Evolutionary conservation across 2,888 invertebrate species (phyloP).

Genomic region (Aproaerema taeniolella): DNA sequence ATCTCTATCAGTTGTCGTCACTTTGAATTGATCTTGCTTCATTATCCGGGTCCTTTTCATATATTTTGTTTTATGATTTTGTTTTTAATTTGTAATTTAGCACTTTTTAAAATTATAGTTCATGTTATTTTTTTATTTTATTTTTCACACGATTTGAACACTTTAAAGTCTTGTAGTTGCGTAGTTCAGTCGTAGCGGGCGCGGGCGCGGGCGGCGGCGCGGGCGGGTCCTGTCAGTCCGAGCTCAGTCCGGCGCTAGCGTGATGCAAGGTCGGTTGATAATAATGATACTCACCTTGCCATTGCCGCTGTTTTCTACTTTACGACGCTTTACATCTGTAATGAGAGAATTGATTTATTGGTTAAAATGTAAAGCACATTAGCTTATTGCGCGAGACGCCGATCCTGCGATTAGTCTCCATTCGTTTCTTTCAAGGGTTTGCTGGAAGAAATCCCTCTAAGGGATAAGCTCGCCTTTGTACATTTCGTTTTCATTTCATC

Average conservation of each 20-base stretch:
- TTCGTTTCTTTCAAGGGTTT: no score
- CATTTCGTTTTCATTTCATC: no score
- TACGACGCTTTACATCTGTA: conserved; percentile 89
- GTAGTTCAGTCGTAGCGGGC: neutral
- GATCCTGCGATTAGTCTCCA: no score
- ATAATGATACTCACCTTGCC: conserved; percentile 89
- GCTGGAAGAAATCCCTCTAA: no score
- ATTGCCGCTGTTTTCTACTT: conserved; percentile 84
- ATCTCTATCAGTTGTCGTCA: no score
- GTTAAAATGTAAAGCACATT: neutral
- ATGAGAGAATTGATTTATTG: conserved; percentile 22
- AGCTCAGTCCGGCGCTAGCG: conserved; percentile 74
- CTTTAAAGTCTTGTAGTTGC: conserved; percentile 1
- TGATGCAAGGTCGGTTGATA: conserved; percentile 55
- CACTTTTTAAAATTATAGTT: neutral
- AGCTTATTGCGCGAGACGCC: no score
- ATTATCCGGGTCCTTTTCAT: neutral
- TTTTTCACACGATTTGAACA: conserved; percentile 7
- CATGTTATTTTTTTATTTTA: conserved; percentile 6
- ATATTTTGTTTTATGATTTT: neutral
- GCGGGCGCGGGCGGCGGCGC: conserved; percentile 16
- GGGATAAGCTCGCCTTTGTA: no score
- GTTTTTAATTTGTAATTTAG: neutral
- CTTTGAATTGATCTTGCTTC: neutral
- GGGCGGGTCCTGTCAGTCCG: conserved; percentile 78